Percentiles rank a stretch among this genome's conserved stretches.
These are phyloP conservation scores for Drosophila prolongata DNA, from an alignment of 2,888 invertebrate species.

Conservation along the genomic window DNA sequence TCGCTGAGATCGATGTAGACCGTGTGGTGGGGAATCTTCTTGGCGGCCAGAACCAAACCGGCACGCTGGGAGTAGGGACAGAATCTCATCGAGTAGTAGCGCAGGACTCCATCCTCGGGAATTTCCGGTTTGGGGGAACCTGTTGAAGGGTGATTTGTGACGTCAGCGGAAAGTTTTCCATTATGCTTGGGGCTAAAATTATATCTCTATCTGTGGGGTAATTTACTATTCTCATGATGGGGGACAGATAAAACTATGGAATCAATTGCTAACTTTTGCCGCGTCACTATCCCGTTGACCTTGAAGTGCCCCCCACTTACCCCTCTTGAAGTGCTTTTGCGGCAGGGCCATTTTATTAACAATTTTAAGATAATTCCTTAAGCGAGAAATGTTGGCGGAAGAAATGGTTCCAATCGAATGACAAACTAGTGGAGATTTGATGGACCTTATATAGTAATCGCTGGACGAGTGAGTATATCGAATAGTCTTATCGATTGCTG, in stretches of 20 bases:
- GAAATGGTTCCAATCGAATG: slow-evolving; percentile 6
- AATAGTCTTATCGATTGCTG: background rate
- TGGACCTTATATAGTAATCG: slow-evolving; percentile 15
- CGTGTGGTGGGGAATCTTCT: slow-evolving; percentile 91
- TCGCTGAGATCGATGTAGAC: slow-evolving; percentile 90
- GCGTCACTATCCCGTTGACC: slow-evolving; percentile 38
- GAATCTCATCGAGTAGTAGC: slow-evolving; percentile 93
- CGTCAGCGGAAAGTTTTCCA: slow-evolving; percentile 26
- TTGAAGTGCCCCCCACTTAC: slow-evolving; percentile 49
- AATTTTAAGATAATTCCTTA: slow-evolving; percentile 7
- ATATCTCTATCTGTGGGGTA: slow-evolving; percentile 19
- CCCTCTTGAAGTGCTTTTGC: slow-evolving; percentile 66
- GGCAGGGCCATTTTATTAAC: slow-evolving; percentile 58
- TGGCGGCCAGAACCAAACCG: slow-evolving; percentile 91
- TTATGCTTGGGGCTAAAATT: slow-evolving; percentile 14
- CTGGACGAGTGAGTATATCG: slow-evolving; percentile 2
- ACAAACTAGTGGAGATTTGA: background rate
- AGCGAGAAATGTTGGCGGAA: slow-evolving; percentile 8
- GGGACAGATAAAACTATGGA: slow-evolving; percentile 33
- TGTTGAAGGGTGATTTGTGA: slow-evolving; percentile 74
- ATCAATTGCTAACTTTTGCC: slow-evolving; percentile 18
- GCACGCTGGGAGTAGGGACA: slow-evolving; percentile 93
- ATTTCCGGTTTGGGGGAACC: slow-evolving; percentile 88
- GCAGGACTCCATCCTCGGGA: slow-evolving; percentile 87
- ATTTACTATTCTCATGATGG: slow-evolving; percentile 3